Evolutionary conservation across 2,888 invertebrate genomes (phyloP).

Genomic region (Cryptocephalus primarius): DNA sequence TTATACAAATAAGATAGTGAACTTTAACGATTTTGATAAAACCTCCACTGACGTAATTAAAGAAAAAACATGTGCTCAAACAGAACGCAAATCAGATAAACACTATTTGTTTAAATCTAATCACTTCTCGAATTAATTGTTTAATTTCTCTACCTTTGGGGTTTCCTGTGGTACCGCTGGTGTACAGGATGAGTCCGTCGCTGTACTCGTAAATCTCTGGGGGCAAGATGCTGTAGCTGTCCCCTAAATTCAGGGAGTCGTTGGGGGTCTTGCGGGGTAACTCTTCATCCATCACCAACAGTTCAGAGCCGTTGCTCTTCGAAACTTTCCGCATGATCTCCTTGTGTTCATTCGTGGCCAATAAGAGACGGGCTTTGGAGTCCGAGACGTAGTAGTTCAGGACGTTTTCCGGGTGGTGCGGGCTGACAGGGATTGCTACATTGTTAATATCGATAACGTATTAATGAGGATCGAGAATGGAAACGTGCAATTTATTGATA

Average conservation of each 20-base stretch:
- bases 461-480: not conserved
- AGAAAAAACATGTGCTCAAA: too few relatives aligned
- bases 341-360: slow-evolving; percentile 55
- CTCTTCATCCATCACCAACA: not conserved
- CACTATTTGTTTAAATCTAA: too few relatives aligned
- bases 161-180: slow-evolving; percentile 74
- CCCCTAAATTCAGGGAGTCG: not conserved
- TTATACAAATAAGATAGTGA: too few relatives aligned
- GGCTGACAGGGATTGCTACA: slow-evolving; percentile 68
- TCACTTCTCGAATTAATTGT: too few relatives aligned
- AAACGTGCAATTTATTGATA: too few relatives aligned
- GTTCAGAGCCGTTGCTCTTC: slow-evolving; percentile 30
- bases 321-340: slow-evolving; percentile 49
- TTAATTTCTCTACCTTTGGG: slow-evolving; percentile 65
- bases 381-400: slow-evolving; percentile 67
- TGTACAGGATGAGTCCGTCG: slow-evolving; percentile 75
- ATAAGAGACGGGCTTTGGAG: slow-evolving; percentile 53
- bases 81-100: too few relatives aligned
- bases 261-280: not conserved
- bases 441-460: slow-evolving; percentile 10
- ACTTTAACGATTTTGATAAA: too few relatives aligned
- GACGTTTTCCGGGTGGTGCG: slow-evolving; percentile 58
- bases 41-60: too few relatives aligned
- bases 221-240: slow-evolving; percentile 22
- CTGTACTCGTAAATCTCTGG: slow-evolving; percentile 50